Conservation (phyloP, 1,140 invertebrate genomes). For the Dolichoris vasculosae region DNA sequence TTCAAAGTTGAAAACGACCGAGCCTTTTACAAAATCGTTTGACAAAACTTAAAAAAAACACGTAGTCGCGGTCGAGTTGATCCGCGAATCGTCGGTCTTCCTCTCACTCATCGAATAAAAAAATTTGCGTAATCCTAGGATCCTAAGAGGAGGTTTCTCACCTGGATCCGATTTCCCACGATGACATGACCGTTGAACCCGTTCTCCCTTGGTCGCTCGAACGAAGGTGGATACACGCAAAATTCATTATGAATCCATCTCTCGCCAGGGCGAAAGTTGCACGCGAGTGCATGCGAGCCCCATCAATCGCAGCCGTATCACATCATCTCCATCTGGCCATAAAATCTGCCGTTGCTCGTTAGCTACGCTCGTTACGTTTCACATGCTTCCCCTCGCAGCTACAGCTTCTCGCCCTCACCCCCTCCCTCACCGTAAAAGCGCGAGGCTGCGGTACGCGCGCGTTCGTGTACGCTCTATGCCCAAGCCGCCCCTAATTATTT, state of each 20-base stretch:
- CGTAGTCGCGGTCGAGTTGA: too few relatives aligned
- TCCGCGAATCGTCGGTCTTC: too few relatives aligned
- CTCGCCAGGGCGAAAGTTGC: not conserved
- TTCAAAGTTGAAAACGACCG: too few relatives aligned
- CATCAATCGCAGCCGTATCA: conserved; percentile 68
- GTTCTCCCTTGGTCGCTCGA: not conserved
- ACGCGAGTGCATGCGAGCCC: conserved; percentile 19
- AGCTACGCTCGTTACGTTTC: conserved; percentile 71
- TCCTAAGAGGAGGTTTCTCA: too few relatives aligned
- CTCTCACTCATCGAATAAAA: too few relatives aligned
- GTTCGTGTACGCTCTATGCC: conserved; percentile 31
- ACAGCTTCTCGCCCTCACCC: conserved; percentile 21
- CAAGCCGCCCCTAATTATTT: conserved; percentile 67
- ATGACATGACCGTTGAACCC: not conserved
- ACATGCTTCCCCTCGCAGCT: conserved; percentile 41
- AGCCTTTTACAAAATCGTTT: too few relatives aligned
- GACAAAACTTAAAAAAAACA: too few relatives aligned
- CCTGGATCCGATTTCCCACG: too few relatives aligned
- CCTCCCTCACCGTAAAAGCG: conserved; percentile 26
- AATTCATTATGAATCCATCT: conserved; percentile 38
- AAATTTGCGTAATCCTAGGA: too few relatives aligned
- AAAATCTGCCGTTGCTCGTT: conserved; percentile 72
- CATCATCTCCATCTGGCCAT: conserved; percentile 72
- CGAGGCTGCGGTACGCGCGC: conserved; percentile 1
- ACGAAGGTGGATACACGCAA: not conserved